These are phyloP conservation scores for Sturnira hondurensis DNA, from an alignment of 2,113 vertebrate species.

Conservation along the genomic window DNA sequence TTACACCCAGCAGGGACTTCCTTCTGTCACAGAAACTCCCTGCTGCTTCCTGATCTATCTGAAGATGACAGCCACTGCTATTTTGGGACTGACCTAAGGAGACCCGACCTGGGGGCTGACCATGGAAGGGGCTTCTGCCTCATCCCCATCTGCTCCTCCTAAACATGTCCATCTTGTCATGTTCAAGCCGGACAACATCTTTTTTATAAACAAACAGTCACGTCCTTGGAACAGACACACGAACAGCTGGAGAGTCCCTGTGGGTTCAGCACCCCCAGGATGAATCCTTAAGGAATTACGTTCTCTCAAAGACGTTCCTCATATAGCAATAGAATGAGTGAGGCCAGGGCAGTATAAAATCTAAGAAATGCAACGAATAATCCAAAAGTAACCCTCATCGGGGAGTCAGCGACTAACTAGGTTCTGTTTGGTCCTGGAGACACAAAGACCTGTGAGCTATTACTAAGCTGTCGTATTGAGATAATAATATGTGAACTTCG, in stretches of 20 bases:
- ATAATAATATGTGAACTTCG: not conserved
- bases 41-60: not conserved
- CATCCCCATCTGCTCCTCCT: not conserved
- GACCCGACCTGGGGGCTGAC: not conserved
- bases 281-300: not conserved
- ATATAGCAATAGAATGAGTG: not conserved
- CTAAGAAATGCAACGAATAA: not conserved
- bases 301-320: not conserved
- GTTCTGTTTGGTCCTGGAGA: not conserved
- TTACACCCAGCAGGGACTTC: not conserved
- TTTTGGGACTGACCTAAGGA: not conserved
- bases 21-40: not conserved
- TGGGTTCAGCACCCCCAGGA: too few relatives aligned
- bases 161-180: not conserved
- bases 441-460: not conserved
- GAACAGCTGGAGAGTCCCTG: not conserved
- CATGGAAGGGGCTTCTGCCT: not conserved
- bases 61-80: not conserved
- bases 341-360: not conserved
- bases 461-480: not conserved
- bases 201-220: not conserved
- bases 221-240: not conserved
- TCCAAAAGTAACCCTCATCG: not conserved
- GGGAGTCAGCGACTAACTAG: not conserved
- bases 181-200: not conserved